A percentile compares a stretch with the other conserved stretches of the same genome.
phyloP scores from a whole-genome alignment of 2,797 vertebrate genomes.

The Neosilurus hyrtlii region DNA sequence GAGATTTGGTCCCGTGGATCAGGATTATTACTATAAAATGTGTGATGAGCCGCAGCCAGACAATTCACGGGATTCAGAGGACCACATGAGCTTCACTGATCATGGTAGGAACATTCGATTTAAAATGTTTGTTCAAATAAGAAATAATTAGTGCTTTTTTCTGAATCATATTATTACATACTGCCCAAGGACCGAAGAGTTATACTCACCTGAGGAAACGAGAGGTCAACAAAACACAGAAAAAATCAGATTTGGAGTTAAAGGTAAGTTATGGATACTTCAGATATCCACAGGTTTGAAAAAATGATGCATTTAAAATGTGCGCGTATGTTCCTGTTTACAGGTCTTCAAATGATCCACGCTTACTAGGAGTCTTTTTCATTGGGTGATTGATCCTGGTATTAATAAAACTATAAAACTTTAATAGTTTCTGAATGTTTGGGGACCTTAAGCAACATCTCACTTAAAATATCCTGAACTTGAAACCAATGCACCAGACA shows the following conservation, averaged over 20 bases:
- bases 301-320: no score
- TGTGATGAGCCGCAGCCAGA: constrained; percentile 70
- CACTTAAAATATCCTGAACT: not conserved
- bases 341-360: constrained; percentile 21
- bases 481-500: constrained; percentile 1
- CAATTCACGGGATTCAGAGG: constrained; percentile 50
- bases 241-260: constrained; percentile 57
- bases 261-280: constrained; percentile 51
- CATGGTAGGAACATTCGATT: constrained; percentile 43
- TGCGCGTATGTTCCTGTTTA: constrained; percentile 9
- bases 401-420: not conserved
- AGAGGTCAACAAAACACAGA: constrained; percentile 49
- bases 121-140: not conserved
- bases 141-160: not conserved
- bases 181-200: constrained; percentile 22
- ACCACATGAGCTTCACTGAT: not conserved
- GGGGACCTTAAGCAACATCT: not conserved
- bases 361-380: not conserved
- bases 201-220: constrained; percentile 53
- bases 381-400: not conserved
- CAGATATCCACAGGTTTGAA: not conserved
- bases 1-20: constrained; percentile 73
- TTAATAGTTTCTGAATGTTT: not conserved
- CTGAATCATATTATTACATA: not conserved
- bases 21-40: constrained; percentile 78